Evolutionary conservation across 1,140 invertebrate species (phyloP), one percentile per base, ranked within the genome.

Genomic region (Pteromalus puparum): DNA sequence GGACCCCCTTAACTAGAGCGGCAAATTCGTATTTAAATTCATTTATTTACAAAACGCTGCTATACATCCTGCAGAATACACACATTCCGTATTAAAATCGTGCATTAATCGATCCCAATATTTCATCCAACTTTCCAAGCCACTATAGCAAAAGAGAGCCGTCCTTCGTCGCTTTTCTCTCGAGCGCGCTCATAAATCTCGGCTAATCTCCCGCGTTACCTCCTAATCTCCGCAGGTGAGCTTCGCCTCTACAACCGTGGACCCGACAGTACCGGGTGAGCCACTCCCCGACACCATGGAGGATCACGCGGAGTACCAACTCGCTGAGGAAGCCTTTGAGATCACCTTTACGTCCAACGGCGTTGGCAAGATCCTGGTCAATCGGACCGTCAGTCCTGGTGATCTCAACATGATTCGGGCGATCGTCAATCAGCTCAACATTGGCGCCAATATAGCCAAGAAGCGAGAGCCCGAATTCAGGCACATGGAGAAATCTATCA

Each of bases 381-480:
- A 86, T 24, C 81, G 85, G 10, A 86, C 81, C n/a, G 85, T 86
- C 38, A 83, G 76, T 13, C 85, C 81, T 0, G 53, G 34, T 21
- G 85, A 86, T 24, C 81, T 86, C 42, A 86, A 86, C 77, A 70
- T 86, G 21, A 86, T 86, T 1, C 67, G 85, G 0, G 85, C 85
- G 21, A 53, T 86, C 21, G 81, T 76, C 2, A 86, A 86, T 68
- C 85, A 86, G 38, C 30, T 86, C 42, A 86, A 86, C 61, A 34
- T 86, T 12, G 85, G 85, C 1, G 77, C 77, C 3, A 86, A 86
- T n/a, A 79, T 86, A 1, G 81, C 85, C 70, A 74, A 80, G 34
- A 77, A 61, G 3, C 34, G 53, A 1, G n/a, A 38, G 13, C 1
- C 10, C 26, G 24, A 83, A 0, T 86, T 86, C 65, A 61, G 67